Conservation (phyloP, 30 jellyfish, hydroid and myxozoan species). For the Hydra vulgaris region DNA sequence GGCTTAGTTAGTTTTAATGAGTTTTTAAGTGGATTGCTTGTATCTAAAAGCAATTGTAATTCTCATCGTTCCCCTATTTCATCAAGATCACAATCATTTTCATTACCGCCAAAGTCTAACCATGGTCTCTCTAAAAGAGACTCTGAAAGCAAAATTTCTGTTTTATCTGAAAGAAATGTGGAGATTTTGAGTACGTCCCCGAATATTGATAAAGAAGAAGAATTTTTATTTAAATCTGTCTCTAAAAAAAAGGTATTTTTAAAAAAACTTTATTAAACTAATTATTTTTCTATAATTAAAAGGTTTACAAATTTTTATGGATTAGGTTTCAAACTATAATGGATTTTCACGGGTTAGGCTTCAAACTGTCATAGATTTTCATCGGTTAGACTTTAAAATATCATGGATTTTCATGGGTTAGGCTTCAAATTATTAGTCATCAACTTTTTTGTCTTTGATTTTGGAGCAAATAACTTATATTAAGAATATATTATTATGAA, state of each 20-base stretch:
- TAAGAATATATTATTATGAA: too few relatives aligned
- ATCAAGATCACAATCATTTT: not conserved
- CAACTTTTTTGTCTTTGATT: too few relatives aligned
- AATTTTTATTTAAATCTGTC: not conserved
- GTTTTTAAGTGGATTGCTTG: slow-evolving; percentile 62
- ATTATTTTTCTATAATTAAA: too few relatives aligned
- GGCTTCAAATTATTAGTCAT: too few relatives aligned
- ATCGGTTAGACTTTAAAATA: too few relatives aligned
- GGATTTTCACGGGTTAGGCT: too few relatives aligned
- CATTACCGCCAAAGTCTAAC: not conserved
- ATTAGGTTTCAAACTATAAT: too few relatives aligned
- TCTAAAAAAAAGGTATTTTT: not conserved
- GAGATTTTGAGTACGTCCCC: not conserved
- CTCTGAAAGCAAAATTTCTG: not conserved
- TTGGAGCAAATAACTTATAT: too few relatives aligned
- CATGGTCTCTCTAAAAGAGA: not conserved
- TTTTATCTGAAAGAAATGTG: not conserved
- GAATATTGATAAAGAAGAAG: not conserved
- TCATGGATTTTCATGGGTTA: too few relatives aligned
- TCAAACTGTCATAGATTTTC: too few relatives aligned
- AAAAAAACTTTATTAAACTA: too few relatives aligned
- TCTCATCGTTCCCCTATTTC: not conserved
- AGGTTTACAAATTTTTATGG: too few relatives aligned
- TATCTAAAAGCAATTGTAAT: slow-evolving; percentile 23
- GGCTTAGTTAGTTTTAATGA: slow-evolving; percentile 84